Evolutionary conservation across 2,888 invertebrate genomes (phyloP).

Genomic region (Lepeophtheirus nordmannii): DNA sequence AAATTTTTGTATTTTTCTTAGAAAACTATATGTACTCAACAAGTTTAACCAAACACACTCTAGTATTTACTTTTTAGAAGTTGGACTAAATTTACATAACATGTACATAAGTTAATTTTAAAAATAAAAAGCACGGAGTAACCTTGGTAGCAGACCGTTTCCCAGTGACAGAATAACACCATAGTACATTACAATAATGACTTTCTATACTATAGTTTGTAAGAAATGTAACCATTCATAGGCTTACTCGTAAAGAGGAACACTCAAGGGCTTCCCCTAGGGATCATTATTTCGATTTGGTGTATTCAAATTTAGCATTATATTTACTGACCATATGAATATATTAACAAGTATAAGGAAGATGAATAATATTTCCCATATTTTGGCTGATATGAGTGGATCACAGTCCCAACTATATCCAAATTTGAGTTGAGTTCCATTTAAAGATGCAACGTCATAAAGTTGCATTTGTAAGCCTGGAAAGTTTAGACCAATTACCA

Average conservation of each 20-base stretch:
- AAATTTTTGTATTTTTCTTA: too few relatives aligned
- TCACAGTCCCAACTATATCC: slow-evolving; percentile 18
- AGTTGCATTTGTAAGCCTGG: not conserved
- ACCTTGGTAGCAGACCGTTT: too few relatives aligned
- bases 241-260: slow-evolving; percentile 9
- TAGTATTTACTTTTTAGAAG: too few relatives aligned
- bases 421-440: not conserved
- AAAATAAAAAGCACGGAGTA: too few relatives aligned
- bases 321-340: not conserved
- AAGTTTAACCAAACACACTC: too few relatives aligned
- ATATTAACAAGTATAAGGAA: not conserved
- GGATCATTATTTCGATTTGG: slow-evolving; percentile 8
- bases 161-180: too few relatives aligned
- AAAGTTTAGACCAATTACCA: not conserved
- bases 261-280: not conserved
- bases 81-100: too few relatives aligned
- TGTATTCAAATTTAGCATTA: not conserved
- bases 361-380: slow-evolving; percentile 10
- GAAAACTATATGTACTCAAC: too few relatives aligned
- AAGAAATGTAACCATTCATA: too few relatives aligned
- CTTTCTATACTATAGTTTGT: too few relatives aligned
- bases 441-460: not conserved
- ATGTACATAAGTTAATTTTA: too few relatives aligned
- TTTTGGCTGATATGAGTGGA: not conserved
- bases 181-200: too few relatives aligned